Base-by-base conservation (phyloP, 2,113 vertebrate species). In the Lichenostomus cassidix region DNA sequence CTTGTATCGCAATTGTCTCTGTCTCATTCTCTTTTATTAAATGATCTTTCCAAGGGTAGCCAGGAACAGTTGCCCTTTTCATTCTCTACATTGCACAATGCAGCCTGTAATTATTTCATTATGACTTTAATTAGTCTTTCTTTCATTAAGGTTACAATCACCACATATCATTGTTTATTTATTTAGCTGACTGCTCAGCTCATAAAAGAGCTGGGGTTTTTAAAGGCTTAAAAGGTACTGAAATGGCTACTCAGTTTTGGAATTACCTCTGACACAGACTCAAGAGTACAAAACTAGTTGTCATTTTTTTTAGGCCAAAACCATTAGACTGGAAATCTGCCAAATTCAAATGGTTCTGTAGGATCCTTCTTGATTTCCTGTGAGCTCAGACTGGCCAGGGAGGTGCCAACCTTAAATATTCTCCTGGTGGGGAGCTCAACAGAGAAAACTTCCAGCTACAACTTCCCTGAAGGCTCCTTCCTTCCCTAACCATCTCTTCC, bases 121-220 rank as follows among this genome's bases (percentile, higher is more conserved):
- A 82, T 69, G 25, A 60, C 12, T 91, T 94, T 76, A 94, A 88
- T 94, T 62, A 90, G 37, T 52, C 29, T 67, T 93, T 77, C 75
- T 88, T 88, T 70, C 19, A 18, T 52, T 92, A 60, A 84, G 29
- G 22, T 64, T 87, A 67, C 15, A 59, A 42, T 63, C 22, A 41
- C 6, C 44, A 64, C 15, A 15, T 89, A 80, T 53, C 2, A 3
- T 49, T 5, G 59, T 68, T 65, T 11, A 12, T 59, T 69, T 83
- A 8, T 25, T 78, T 58, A 44, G 44, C 35, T 69, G 58, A 55
- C 78, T 84, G 35, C 17, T 83, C 35, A 50, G 71, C 13, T 92
- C 18, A 65, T 76, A 22, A 62, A 79, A 81, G 39, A 90, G 31
- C 14, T 79, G 35, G 22, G 18, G 17, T 10, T 55, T 2, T 59